These are phyloP conservation scores for Diachasma alloeum DNA, from an alignment of 1,140 invertebrate species.

Conservation along the genomic window DNA sequence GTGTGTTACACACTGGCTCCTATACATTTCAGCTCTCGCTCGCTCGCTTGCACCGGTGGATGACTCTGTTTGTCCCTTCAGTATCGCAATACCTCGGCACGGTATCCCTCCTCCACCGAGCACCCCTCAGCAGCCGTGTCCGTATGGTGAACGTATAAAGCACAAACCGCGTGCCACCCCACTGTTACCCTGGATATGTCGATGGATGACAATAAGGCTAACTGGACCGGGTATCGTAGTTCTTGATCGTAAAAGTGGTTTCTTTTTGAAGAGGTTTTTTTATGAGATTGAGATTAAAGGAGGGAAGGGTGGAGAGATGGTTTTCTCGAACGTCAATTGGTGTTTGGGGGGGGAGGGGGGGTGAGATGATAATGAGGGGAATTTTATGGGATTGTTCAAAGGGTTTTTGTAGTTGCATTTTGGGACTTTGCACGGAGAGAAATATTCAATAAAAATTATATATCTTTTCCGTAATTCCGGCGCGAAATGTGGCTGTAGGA, in stretches of 20 bases:
- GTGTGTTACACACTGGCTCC: background rate
- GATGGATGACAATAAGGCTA: constrained; percentile 1
- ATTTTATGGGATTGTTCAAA: background rate
- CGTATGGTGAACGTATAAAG: background rate
- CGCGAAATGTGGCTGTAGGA: too few relatives aligned
- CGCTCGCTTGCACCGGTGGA: background rate
- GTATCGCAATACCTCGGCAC: background rate
- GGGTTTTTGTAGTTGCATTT: too few relatives aligned
- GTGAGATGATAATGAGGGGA: background rate
- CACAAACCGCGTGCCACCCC: background rate
- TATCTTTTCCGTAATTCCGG: too few relatives aligned
- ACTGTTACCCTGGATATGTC: background rate
- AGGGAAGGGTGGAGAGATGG: background rate
- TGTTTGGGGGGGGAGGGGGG: too few relatives aligned
- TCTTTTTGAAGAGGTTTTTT: background rate
- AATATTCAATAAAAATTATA: too few relatives aligned
- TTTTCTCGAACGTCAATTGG: too few relatives aligned
- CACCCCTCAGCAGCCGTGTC: background rate
- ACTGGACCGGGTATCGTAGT: background rate
- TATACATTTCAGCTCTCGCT: background rate
- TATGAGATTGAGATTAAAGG: background rate
- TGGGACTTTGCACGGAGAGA: too few relatives aligned
- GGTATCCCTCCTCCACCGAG: background rate
- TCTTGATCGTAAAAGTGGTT: background rate
- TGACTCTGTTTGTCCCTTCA: background rate